These are phyloP conservation scores for Battus philenor DNA, from an alignment of 1,140 invertebrate genomes.

Conservation along the genomic window DNA sequence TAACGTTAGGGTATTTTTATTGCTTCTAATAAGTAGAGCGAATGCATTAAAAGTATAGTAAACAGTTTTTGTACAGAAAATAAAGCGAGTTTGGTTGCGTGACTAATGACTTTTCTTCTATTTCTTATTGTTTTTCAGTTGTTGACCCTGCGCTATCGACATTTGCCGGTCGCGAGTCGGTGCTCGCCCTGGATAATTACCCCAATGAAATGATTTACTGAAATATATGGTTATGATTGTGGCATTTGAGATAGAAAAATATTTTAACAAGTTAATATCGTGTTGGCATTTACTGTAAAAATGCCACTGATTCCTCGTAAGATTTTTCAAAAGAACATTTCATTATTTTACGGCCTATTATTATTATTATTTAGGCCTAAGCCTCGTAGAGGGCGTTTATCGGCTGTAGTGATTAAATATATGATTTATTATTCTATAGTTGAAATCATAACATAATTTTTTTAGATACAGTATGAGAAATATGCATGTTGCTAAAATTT, in stretches of 20 bases:
- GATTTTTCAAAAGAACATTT: too few relatives aligned
- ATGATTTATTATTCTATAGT: too few relatives aligned
- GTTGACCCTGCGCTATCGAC: constrained; percentile 61
- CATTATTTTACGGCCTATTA: too few relatives aligned
- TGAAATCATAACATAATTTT: too few relatives aligned
- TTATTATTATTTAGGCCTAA: too few relatives aligned
- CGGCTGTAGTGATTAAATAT: too few relatives aligned
- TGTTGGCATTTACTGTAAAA: too few relatives aligned
- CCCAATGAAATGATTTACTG: constrained; percentile 53
- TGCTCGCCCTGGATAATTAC: constrained; percentile 40
- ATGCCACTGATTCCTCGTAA: too few relatives aligned
- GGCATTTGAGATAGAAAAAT: constrained; percentile 4
- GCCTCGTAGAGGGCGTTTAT: too few relatives aligned
- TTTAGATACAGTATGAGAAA: too few relatives aligned
- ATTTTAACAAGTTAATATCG: too few relatives aligned
- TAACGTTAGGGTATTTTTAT: constrained; percentile 7
- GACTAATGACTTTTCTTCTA: constrained; percentile 64
- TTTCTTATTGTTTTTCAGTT: constrained; percentile 69
- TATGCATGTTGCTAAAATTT: too few relatives aligned
- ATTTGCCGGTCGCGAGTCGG: constrained; percentile 30
- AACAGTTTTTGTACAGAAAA: constrained; percentile 19
- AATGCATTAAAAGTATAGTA: constrained; percentile 16
- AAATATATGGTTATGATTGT: constrained; percentile 13
- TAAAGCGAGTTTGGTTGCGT: constrained; percentile 38
- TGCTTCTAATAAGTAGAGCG: constrained; percentile 6